Conservation (phyloP, 2,113 vertebrate genomes). For the Nothocercus nigrocapillus region DNA sequence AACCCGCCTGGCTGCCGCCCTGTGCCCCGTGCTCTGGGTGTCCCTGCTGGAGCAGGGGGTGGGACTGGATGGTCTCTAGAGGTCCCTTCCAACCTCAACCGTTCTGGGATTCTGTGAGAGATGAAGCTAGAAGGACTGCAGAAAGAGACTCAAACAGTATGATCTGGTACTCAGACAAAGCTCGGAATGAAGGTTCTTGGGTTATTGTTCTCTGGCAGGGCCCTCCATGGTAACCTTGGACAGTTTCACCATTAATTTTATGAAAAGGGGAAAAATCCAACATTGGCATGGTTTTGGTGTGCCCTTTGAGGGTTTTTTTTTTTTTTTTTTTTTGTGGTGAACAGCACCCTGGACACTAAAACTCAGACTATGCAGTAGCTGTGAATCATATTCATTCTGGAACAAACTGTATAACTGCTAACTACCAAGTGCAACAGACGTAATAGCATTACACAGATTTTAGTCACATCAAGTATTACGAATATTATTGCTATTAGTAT, state of each 20-base stretch:
- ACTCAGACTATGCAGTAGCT: not conserved
- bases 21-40: too few relatives aligned
- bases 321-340: not conserved
- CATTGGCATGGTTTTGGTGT: not conserved
- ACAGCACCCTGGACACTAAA: not conserved
- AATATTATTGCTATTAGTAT: not conserved
- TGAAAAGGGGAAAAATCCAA: not conserved
- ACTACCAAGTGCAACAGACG: not conserved
- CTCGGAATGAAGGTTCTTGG: not conserved
- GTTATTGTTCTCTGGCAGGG: not conserved
- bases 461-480: not conserved
- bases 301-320: too few relatives aligned
- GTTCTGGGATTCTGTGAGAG: not conserved
- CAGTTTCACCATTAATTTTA: not conserved
- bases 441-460: not conserved
- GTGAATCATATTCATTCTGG: not conserved
- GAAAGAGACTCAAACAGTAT: not conserved
- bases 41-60: too few relatives aligned
- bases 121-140: not conserved
- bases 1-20: too few relatives aligned
- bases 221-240: not conserved
- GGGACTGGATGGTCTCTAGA: too few relatives aligned
- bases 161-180: not conserved
- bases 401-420: not conserved
- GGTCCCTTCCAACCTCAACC: too few relatives aligned